These are phyloP conservation scores for Pelodiscus sinensis DNA, from an alignment of 2,113 vertebrate species.

Conservation along the genomic window DNA sequence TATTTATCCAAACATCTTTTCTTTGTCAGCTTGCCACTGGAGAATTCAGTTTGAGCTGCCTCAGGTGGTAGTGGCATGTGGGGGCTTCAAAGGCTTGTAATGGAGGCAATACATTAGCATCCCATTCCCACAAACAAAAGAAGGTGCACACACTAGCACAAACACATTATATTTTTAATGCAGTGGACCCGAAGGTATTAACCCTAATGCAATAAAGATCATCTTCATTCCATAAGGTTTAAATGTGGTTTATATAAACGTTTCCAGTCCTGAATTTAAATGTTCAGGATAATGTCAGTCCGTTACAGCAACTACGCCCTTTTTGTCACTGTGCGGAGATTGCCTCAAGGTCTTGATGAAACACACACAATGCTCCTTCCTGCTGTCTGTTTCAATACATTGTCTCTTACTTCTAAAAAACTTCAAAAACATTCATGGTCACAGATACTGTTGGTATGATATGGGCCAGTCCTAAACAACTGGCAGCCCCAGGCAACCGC, in stretches of 20 bases:
- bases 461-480: too few relatives aligned
- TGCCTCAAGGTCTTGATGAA: background rate
- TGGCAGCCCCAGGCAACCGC: too few relatives aligned
- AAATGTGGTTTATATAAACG: too few relatives aligned
- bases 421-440: background rate
- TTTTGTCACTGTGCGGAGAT: background rate
- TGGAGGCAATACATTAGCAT: background rate
- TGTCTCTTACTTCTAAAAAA: background rate
- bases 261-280: too few relatives aligned
- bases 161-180: background rate
- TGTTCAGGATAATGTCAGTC: background rate
- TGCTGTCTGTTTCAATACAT: background rate
- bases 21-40: too few relatives aligned
- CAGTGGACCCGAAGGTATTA: background rate
- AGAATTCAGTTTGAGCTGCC: too few relatives aligned
- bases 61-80: too few relatives aligned
- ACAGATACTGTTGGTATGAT: background rate
- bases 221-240: background rate
- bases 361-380: background rate
- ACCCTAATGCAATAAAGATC: background rate
- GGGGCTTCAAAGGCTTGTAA: too few relatives aligned
- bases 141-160: background rate
- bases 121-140: background rate
- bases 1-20: background rate
- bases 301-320: background rate